phyloP scores from a whole-genome alignment of 2,113 vertebrate species.

The Oxygymnocypris stewartii region DNA sequence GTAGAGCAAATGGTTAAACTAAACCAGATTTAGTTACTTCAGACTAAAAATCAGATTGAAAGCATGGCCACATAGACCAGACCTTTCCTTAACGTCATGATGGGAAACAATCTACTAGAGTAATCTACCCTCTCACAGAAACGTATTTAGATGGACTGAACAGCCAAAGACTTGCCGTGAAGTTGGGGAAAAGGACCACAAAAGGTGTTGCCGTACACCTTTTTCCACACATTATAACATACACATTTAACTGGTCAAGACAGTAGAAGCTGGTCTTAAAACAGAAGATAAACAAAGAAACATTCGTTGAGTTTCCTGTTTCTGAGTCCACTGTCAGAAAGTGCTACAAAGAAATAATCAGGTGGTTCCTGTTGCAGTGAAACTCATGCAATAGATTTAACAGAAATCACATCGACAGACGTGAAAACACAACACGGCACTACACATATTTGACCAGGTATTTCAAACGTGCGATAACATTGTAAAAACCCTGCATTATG shows the following conservation, averaged over 20 bases:
- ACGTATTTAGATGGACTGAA: neutral
- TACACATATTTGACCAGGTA: constrained; percentile 10
- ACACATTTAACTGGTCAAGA: neutral
- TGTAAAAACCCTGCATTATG: constrained; percentile 35
- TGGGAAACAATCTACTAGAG: neutral
- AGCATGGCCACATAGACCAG: neutral
- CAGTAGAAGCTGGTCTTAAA: constrained; percentile 3
- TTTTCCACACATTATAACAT: neutral
- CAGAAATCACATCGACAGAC: constrained; percentile 22
- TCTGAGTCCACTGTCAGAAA: neutral
- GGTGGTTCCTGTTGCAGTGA: constrained; percentile 11
- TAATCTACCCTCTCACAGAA: neutral
- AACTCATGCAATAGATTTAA: constrained; percentile 26
- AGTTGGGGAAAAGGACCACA: neutral
- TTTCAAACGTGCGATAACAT: constrained; percentile 20
- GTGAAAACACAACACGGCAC: constrained; percentile 30
- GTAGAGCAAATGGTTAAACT: neutral
- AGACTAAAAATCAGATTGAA: neutral
- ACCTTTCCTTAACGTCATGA: neutral
- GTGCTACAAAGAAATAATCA: constrained; percentile 14
- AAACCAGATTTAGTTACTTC: neutral
- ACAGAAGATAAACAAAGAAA: constrained; percentile 23
- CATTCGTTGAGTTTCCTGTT: constrained; percentile 14
- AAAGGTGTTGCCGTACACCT: neutral
- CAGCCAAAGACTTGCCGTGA: neutral